Conservation (phyloP, 2,113 vertebrate species). For the Myodes glareolus region DNA sequence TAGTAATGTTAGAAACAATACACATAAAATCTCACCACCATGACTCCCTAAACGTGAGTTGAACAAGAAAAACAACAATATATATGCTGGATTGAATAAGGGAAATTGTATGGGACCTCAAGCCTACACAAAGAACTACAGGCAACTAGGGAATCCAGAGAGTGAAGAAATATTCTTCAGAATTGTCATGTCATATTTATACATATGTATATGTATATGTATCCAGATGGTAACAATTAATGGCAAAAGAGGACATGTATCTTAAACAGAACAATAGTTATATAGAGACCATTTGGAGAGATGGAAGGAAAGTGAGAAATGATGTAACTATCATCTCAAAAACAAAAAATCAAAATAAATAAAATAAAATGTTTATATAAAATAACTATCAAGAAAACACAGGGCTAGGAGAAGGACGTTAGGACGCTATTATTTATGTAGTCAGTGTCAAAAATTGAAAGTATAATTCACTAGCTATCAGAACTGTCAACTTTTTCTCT, state of each 20-base stretch:
- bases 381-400: not conserved
- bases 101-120: not conserved
- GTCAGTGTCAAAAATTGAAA: not conserved
- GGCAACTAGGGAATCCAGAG: not conserved
- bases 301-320: not conserved
- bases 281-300: not conserved
- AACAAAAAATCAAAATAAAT: not conserved
- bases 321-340: not conserved
- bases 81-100: no score
- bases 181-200: not conserved
- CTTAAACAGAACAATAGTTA: not conserved
- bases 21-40: no score
- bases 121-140: not conserved
- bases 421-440: not conserved
- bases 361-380: not conserved
- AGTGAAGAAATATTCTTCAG: not conserved
- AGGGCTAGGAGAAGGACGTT: not conserved
- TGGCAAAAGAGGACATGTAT: not conserved
- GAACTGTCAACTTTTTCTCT: not conserved
- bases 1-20: no score
- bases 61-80: not conserved
- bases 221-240: not conserved
- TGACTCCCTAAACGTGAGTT: not conserved
- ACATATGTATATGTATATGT: not conserved
- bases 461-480: not conserved